Conservation (phyloP, 1,140 invertebrate species). For the Heliothis subflexa region DNA sequence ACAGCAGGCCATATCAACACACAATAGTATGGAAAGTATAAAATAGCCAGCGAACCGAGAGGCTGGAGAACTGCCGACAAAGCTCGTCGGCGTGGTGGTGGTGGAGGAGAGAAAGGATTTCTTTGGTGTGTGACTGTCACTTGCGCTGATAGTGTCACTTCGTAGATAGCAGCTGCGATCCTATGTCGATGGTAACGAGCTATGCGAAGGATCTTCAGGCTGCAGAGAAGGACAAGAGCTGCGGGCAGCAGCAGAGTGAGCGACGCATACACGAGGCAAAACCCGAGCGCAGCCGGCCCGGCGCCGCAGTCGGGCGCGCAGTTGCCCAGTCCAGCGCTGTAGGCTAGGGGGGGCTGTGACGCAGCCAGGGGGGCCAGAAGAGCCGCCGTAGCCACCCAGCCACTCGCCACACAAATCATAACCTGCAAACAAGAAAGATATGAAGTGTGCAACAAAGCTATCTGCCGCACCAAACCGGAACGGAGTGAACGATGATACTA, state of each 20-base stretch:
- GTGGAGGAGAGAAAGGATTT: constrained; percentile 90
- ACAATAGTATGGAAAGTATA: constrained; percentile 91
- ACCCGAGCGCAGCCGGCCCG: constrained; percentile 87
- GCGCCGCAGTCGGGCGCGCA: constrained; percentile 90
- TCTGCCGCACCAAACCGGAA: background rate
- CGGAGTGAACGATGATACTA: constrained; percentile 52
- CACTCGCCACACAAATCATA: constrained; percentile 83
- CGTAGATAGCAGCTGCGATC: constrained; percentile 94
- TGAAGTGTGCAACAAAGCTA: background rate
- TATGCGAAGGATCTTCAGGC: constrained; percentile 92
- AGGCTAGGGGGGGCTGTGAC: constrained; percentile 87
- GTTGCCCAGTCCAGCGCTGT: constrained; percentile 85
- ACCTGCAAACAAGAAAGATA: constrained; percentile 73
- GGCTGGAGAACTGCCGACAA: constrained; percentile 90
- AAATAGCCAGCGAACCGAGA: constrained; percentile 89
- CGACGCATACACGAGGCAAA: constrained; percentile 88
- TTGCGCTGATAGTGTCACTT: constrained; percentile 93
- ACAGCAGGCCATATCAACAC: constrained; percentile 90
- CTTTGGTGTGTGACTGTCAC: constrained; percentile 93
- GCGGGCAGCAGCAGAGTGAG: constrained; percentile 90
- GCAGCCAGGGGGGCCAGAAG: constrained; percentile 84
- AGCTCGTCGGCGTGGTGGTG: constrained; percentile 88
- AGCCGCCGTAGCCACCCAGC: constrained; percentile 86
- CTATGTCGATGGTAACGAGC: constrained; percentile 93
- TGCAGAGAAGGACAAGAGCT: constrained; percentile 90